Percentiles rank a stretch among this genome's conserved stretches.
Conservation (phyloP, 2,113 vertebrate species). For the Saiga tatarica region DNA sequence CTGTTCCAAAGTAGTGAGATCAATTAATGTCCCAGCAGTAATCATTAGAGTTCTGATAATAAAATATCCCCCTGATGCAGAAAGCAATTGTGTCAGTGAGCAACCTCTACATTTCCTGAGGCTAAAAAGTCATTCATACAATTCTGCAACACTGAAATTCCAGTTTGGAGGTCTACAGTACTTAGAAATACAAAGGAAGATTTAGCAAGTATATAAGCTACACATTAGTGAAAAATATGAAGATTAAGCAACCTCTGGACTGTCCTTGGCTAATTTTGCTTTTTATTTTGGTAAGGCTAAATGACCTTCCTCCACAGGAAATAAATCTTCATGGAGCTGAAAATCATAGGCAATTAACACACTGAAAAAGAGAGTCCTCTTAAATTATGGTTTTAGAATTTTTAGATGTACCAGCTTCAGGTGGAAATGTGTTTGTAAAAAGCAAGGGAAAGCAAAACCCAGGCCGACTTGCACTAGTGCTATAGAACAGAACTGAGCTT, state of each 20-base stretch:
- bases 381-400: constrained; percentile 26
- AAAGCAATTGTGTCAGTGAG: background rate
- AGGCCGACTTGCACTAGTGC: background rate
- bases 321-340: constrained; percentile 47
- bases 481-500: constrained; percentile 19
- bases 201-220: constrained; percentile 2
- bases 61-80: background rate
- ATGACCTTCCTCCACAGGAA: constrained; percentile 46
- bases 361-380: constrained; percentile 25
- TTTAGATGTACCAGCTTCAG: background rate
- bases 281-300: constrained; percentile 67
- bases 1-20: background rate
- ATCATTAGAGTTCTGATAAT: background rate
- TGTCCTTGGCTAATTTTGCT: constrained; percentile 57
- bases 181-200: constrained; percentile 17
- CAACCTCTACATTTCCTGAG: background rate
- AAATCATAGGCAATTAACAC: constrained; percentile 59
- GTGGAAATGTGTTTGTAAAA: background rate
- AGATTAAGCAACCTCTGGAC: constrained; percentile 31
- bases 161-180: background rate
- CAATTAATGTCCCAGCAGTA: background rate
- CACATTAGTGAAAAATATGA: constrained; percentile 46
- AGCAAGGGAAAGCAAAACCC: constrained; percentile 29
- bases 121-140: background rate
- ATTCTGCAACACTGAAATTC: background rate